These are phyloP conservation scores for Rhopalosiphum nymphaeae DNA, from an alignment of 2,888 invertebrate species.

Conservation along the genomic window DNA sequence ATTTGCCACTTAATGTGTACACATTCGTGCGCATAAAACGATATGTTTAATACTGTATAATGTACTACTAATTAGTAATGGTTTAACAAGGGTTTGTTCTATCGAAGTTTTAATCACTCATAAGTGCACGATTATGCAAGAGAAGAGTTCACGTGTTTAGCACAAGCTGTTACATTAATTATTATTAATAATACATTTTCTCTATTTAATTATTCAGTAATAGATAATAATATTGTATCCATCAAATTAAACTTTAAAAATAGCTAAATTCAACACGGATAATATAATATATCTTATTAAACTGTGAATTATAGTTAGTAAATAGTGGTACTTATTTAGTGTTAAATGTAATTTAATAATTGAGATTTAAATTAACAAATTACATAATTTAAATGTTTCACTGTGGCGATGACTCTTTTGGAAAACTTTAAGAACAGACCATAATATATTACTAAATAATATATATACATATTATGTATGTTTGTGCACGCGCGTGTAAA, in stretches of 20 bases:
- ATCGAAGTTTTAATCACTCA: background rate
- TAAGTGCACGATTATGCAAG: background rate
- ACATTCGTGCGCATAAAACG: background rate
- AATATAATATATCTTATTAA: background rate
- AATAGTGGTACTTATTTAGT: background rate
- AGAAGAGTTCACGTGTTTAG: slow-evolving; percentile 4
- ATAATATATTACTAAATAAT: background rate
- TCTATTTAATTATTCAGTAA: background rate
- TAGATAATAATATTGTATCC: background rate
- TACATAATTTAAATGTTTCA: background rate
- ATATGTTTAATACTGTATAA: background rate
- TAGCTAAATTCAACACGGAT: background rate
- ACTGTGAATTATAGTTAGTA: background rate
- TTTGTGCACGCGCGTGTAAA: background rate
- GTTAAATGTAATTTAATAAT: background rate
- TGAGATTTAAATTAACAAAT: background rate
- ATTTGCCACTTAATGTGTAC: background rate
- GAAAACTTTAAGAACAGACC: background rate
- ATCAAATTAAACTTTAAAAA: background rate
- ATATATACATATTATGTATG: background rate
- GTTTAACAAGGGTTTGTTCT: slow-evolving; percentile 2
- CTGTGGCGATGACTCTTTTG: background rate
- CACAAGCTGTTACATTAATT: background rate
- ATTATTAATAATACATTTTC: background rate
- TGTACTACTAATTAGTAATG: background rate